These are phyloP conservation scores for Herpailurus yagouaroundi DNA, from an alignment of 2,113 vertebrate species.

Conservation along the genomic window DNA sequence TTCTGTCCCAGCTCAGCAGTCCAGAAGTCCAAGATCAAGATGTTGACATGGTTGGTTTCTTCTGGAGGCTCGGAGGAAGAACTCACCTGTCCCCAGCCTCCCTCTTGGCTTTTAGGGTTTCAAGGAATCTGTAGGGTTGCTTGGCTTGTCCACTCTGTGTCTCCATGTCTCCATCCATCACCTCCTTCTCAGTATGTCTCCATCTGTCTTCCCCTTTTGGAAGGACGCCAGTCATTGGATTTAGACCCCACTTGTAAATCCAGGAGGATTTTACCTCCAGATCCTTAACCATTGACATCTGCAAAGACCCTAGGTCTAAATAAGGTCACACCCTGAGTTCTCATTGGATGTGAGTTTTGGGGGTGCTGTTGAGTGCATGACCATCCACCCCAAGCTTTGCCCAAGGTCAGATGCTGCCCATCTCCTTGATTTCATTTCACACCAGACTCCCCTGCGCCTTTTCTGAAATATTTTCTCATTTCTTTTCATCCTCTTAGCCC, in stretches of 20 bases:
- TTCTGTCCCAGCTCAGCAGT: neutral
- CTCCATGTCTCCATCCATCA: fast-evolving
- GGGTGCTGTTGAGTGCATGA: fast-evolving
- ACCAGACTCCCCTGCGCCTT: neutral
- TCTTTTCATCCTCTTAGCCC: neutral
- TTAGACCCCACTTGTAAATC: too few species aligned
- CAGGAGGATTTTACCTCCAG: neutral
- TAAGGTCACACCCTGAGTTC: neutral
- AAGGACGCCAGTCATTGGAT: neutral
- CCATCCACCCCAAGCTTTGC: neutral
- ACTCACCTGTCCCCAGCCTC: neutral
- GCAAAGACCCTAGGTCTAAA: neutral
- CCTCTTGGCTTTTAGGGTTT: neutral
- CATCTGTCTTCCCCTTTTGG: neutral
- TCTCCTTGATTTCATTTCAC: neutral
- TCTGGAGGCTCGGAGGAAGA: neutral
- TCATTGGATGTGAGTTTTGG: neutral
- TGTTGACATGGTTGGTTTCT: neutral
- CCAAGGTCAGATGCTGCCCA: too few species aligned
- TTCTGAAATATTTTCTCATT: neutral
- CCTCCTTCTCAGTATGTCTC: neutral
- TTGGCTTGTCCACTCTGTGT: neutral
- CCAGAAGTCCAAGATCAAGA: neutral
- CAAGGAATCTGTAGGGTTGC: too few species aligned
- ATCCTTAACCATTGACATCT: neutral